Percentiles rank a stretch among this genome's conserved stretches.
phyloP scores from a whole-genome alignment of 2,113 vertebrate species.

The Microcebus ravelobensis region DNA sequence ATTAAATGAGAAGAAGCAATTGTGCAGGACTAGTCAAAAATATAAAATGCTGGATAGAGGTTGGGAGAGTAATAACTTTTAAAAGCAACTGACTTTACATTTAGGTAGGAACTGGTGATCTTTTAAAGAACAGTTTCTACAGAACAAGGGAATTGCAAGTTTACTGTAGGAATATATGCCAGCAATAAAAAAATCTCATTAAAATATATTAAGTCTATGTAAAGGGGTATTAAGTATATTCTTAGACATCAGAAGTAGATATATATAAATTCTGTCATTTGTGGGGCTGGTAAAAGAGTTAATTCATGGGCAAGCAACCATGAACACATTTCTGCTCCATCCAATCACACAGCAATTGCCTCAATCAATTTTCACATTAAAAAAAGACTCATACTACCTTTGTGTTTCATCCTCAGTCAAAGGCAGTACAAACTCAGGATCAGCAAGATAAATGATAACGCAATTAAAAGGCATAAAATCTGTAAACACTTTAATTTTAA shows the following conservation, averaged over 20 bases:
- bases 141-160: background rate
- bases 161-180: background rate
- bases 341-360: background rate
- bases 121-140: background rate
- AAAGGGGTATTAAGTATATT: slow-evolving; percentile 1
- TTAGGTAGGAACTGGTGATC: background rate
- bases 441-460: background rate
- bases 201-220: slow-evolving; percentile 26
- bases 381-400: background rate
- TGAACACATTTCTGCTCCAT: slow-evolving; percentile 11
- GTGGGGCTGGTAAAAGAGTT: background rate
- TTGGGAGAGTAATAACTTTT: background rate
- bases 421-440: slow-evolving; percentile 21
- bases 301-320: background rate
- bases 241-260: background rate
- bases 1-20: background rate
- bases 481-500: background rate
- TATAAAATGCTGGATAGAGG: background rate
- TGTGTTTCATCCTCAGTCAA: background rate
- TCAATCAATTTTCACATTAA: background rate
- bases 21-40: background rate
- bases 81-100: background rate
- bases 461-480: slow-evolving; percentile 1
- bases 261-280: background rate
- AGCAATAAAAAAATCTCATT: slow-evolving; percentile 20